Evolutionary conservation across 2,797 vertebrate genomes (phyloP), one percentile per base, ranked within the genome.

Genomic region (Meriones psammophilus): DNA sequence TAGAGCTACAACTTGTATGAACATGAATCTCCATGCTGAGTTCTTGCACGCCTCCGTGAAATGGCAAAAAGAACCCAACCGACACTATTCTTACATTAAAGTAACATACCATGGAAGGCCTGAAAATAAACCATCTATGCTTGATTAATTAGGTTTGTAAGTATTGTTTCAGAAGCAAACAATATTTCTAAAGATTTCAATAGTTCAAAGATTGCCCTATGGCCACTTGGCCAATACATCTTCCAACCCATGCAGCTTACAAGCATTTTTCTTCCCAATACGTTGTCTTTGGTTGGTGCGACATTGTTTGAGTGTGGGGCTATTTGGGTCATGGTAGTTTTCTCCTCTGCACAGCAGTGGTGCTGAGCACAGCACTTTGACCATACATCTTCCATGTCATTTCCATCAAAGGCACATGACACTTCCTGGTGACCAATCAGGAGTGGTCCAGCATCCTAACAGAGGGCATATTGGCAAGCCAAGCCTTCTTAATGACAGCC

Each of bases 71-170:
- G 98, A 97, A 98, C 96, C 96, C 97, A 96, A 98, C 98, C 97
- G 94, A 89, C 94, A 92, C 98, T 97, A 98, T 98, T 98, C 98
- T 99, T 98, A 95, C 95, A 93, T 92, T 98, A 98, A 98, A 98
- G 98, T 96, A 98, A 97, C 97, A 97, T 96, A 95, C 96, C 97
- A 97, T 98, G 98, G 98, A 98, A 98, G 98, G 98, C 97, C 89
- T 97, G 98, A 98, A 98, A 98, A 98, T 98, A 98, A 98, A 94
- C 97, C 97, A 98, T 99, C 98, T 99, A 98, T 96, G 98, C 98
- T 99, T 99, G 98, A 99, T 99, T 99, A 99, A 99, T 99, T 99
- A 98, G 98, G 98, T 99, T 99, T 99, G 98, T 99, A 99, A 98
- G 98, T 98, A 99, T 99, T 99, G 98, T 99, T 98, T 97, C 97